These are phyloP conservation scores for Drosophila helvetica DNA, from an alignment of 2,888 invertebrate genomes.

Conservation along the genomic window DNA sequence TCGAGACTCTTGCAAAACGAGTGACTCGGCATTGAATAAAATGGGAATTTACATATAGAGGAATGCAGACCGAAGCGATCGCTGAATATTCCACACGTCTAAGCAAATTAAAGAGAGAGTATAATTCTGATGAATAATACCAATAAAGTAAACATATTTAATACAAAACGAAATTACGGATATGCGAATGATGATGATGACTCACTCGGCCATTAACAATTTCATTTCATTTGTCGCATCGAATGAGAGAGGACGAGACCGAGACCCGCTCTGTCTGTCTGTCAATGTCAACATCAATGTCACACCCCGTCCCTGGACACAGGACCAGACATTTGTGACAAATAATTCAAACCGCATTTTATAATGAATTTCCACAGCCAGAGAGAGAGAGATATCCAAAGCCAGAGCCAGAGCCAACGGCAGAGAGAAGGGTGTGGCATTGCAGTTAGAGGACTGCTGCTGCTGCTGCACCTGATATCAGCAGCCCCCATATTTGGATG, in stretches of 20 bases:
- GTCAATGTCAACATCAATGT: constrained; percentile 75
- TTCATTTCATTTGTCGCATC: constrained; percentile 74
- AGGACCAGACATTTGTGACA: constrained; percentile 62
- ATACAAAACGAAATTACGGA: constrained; percentile 42
- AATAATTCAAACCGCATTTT: constrained; percentile 72
- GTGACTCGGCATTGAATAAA: constrained; percentile 21
- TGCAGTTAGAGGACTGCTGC: constrained; percentile 22
- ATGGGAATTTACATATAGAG: background rate
- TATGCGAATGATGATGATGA: constrained; percentile 20
- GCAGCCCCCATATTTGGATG: constrained; percentile 24
- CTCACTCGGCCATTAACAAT: constrained; percentile 73
- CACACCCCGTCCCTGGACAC: constrained; percentile 42
- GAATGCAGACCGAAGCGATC: constrained; percentile 7
- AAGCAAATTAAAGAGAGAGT: background rate
- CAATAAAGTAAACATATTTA: constrained; percentile 79
- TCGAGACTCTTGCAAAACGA: constrained; percentile 18
- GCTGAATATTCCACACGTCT: constrained; percentile 41
- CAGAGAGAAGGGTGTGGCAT: constrained; percentile 11
- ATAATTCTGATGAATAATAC: constrained; percentile 7
- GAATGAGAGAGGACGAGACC: constrained; percentile 23
- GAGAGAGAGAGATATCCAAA: background rate
- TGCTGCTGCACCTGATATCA: constrained; percentile 38
- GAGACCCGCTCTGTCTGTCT: constrained; percentile 29
- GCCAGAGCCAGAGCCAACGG: background rate
- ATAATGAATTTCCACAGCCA: constrained; percentile 61